Evolutionary conservation across 2,797 vertebrate genomes (phyloP), one percentile per base, ranked within the genome.

Genomic region (Botia almorhae): DNA sequence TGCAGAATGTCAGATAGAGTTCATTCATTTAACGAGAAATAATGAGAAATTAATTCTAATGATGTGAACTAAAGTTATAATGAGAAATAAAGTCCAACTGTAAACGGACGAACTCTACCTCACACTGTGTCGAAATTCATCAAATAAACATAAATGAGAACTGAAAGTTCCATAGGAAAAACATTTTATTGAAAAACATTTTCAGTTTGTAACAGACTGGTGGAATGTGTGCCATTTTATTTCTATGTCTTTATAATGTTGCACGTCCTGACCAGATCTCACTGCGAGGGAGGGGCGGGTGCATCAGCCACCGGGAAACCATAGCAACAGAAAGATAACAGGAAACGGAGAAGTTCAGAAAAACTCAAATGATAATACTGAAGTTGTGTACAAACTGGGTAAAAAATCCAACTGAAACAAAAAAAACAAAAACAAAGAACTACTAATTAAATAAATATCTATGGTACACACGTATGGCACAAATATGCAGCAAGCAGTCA

Each of bases 181-280:
- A 95, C 96, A 96, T 97, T 98, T 99, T 98, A 97, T 98, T 99
- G 95, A 96, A 97, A 97, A 98, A 97, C 96, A 97, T 96, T 96
- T 94, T 98, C 95, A 97, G 94, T 97, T 98, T 94, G 95, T 97
- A 98, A 98, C 96, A 98, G 96, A 97, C 74, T 92, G 92, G 95
- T 97, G 97, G 97, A 98, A 98, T 97, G 96, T 97, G 96, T 94
- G 93, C 93, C 88, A 86, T 91, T 92, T 90, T 88, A 94, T 92
- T 94, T 90, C 82, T 87, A 78, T 84, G 83, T 90, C 89, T 88
- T 88, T 88, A 80, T 90, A 90, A 82, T 80, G 75, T 90, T 90
- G 90, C 91, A 93, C 92, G 93, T 93, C 93, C 91, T 93, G 93
- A 93, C 89, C 89, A 87, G 93, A 90, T 94, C 91, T 92, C 93